Base-by-base conservation (phyloP, 2,888 invertebrate species). In the Vannuccia rotundouncinata region DNA sequence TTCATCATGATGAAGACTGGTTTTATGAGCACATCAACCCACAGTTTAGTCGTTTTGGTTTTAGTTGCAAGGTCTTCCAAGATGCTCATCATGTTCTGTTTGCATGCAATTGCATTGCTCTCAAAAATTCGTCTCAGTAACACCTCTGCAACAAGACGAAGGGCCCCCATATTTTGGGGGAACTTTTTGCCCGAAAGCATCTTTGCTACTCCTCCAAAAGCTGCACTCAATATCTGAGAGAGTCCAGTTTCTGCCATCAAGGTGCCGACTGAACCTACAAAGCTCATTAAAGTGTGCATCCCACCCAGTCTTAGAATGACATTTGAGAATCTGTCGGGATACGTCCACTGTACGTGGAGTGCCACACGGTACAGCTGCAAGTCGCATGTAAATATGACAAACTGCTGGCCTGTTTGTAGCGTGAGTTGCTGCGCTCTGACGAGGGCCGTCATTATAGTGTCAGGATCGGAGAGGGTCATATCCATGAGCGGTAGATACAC, bases 151-250 rank as follows among this genome's bases (percentile, higher is more conserved):
- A 83, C 59, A 25, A 83, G 30, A 17, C 83, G 59, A 17, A 83
- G 75, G 10, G 79, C 79, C 80, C 83, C 73, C 13, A 82, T 75
- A 73, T 83, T 82, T 77, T 82, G 82, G 1, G 84, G 83, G 78
- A 82, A 83, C 31, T 83, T 83, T 77, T 84, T 84, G 1, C 83
- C 83, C 27, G 80, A 59, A 5, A 84, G 79, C 84, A 84, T 83
- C 28, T 81, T 81, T 0, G 74, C 0, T 0, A 84, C 83, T 1
- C 83, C 82, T 27, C 81, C 83, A 82, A 83, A 83, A 22, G 81
- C 77, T n/a, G 81, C 29, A 1, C 79, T 29, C 27, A 84, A 1
- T 5, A 84, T 74, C 0, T 84, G 83, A 29, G 77, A 79, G 0
- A 84, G 80, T 0, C 83, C 84, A 81, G 79, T 82, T 1, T 81